Evolutionary conservation across 1,140 invertebrate genomes (phyloP), one percentile per base, ranked within the genome.

Genomic region (Drosophila sp.): DNA sequence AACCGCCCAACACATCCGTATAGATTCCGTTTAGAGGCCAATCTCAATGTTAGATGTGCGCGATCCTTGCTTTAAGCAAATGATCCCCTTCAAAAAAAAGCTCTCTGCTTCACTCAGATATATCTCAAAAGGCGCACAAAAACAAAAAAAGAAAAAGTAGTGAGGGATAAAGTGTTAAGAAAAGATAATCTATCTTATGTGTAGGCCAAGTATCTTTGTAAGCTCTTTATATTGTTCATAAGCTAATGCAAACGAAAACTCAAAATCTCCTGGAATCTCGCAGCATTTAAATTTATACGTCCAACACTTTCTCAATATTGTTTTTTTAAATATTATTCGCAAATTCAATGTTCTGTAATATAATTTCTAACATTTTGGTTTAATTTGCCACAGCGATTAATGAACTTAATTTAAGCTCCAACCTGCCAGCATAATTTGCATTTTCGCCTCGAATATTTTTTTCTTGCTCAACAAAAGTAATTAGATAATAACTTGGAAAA

Each of bases 1-100:
- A 91, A 69, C 90, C 91, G 4, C 82, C 82, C 36, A 91, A 91
- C 57, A 91, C 91, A 18, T 90, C 91, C 38, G 91, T 91, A 16
- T 91, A 87, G 63, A 78, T 29, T 9, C n/a, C 14, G n/a, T n/a
- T n/a, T n/a, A n/a, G n/a, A 34, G 7, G 7, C 4, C 25, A 36
- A 29, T 21, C 51, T 29, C 54, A 59, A 29, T 29, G 27, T 40
- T 45, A 71, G 65, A 72, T 63, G 61, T 64, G 72, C 58, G 46
- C 61, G 29, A 48, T 36, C n/a, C 34, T 56, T 66, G 80, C 81
- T 84, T 8, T 57, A 76, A 83, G 80, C 80, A 61, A 32, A 27
- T 41, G 58, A 62, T 54, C 64, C 21, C 7, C 50, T 25, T 16
- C 7, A 25, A 58, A 38, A 40, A 13, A 43, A 51, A 32, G 59